Percentiles rank a stretch among this genome's conserved stretches.
Conservation (phyloP, 2,888 invertebrate genomes). For the Drosophila silvestris region DNA sequence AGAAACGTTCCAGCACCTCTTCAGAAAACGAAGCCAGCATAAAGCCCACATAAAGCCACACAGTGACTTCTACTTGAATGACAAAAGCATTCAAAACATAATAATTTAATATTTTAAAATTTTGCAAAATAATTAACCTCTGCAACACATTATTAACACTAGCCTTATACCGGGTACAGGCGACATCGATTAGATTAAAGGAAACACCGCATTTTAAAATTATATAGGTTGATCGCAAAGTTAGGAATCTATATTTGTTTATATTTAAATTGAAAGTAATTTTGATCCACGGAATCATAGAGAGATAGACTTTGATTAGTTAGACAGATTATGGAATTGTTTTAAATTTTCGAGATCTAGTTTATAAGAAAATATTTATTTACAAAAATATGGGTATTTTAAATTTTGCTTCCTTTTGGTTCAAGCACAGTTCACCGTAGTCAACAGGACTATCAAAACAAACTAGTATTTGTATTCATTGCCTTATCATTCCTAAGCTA, state of each 20-base stretch:
- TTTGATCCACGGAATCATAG: not conserved
- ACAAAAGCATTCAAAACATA: not conserved
- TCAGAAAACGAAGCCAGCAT: constrained; percentile 20
- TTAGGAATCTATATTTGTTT: not conserved
- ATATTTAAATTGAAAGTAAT: not conserved
- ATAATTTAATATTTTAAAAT: constrained; percentile 2
- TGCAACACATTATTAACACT: not conserved
- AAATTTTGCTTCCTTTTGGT: not conserved
- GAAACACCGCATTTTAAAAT: constrained; percentile 1
- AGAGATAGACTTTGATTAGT: not conserved
- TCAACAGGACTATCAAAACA: not conserved
- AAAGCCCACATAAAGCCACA: not conserved
- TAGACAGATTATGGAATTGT: not conserved
- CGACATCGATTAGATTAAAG: not conserved
- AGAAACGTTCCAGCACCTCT: constrained; percentile 29
- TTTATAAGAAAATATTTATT: not conserved
- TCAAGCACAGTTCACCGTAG: not conserved
- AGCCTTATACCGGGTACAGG: not conserved
- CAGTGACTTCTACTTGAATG: constrained; percentile 21
- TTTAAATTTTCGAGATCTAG: not conserved
- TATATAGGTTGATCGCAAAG: not conserved
- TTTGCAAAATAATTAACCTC: no score
- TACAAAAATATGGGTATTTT: not conserved
- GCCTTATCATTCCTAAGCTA: not conserved
- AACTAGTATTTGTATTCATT: not conserved